phyloP scores from a whole-genome alignment of 1,140 invertebrate species.

The Pteromalus puparum region DNA sequence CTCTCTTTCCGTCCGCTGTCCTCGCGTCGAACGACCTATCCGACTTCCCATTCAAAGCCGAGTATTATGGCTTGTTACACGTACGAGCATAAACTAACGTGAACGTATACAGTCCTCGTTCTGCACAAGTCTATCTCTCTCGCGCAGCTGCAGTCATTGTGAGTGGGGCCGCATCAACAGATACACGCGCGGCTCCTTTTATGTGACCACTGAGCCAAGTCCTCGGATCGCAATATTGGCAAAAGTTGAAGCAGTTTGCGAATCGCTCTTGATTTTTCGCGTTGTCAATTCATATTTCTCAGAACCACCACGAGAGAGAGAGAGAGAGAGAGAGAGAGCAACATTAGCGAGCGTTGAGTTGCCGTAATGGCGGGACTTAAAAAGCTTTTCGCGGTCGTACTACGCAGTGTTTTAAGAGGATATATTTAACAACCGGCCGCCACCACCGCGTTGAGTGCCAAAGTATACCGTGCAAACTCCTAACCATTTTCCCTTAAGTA shows the following conservation, averaged over 20 bases:
- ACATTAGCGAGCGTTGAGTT: background rate
- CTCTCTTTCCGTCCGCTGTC: background rate
- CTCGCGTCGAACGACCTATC: background rate
- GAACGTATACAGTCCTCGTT: background rate
- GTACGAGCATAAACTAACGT: background rate
- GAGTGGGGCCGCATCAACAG: too few species aligned
- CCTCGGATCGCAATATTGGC: background rate
- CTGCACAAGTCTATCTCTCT: too few species aligned
- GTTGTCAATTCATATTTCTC: background rate
- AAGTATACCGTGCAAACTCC: background rate
- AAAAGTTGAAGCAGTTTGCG: background rate
- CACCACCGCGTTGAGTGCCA: background rate
- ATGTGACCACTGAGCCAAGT: too few species aligned
- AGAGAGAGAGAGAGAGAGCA: background rate
- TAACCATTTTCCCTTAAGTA: background rate
- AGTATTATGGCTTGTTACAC: background rate
- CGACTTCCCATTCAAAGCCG: too few species aligned
- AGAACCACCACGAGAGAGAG: background rate
- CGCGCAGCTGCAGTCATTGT: too few species aligned
- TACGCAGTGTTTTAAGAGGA: background rate
- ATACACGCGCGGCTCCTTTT: too few species aligned
- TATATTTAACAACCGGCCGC: background rate
- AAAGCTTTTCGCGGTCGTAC: background rate
- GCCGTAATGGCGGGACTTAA: background rate
- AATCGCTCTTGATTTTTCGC: background rate